Percentiles rank a stretch among this genome's conserved stretches.
phyloP scores from a whole-genome alignment of 1,140 invertebrate species.

The Cydia strobilella region DNA sequence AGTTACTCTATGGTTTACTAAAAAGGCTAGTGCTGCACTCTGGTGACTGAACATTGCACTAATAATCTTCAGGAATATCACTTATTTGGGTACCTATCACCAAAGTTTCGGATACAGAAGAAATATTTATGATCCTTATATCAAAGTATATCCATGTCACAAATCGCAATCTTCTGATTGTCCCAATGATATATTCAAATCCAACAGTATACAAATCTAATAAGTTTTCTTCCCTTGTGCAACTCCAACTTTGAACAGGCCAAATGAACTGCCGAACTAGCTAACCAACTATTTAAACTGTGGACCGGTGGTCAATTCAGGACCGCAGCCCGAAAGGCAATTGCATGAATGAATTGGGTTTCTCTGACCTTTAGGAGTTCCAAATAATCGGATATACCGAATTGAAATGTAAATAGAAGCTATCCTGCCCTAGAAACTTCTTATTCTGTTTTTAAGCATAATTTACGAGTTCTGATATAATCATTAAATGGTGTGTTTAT shows the following conservation, averaged over 20 bases:
- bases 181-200: no score
- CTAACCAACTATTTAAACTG: neutral
- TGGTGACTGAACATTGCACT: no score
- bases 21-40: no score
- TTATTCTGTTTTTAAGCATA: neutral
- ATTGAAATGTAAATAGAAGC: neutral
- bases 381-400: neutral
- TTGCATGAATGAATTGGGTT: neutral
- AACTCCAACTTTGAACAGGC: neutral
- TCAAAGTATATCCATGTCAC: no score
- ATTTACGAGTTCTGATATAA: neutral
- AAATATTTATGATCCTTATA: no score
- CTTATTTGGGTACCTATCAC: no score
- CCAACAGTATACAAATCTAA: no score
- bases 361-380: neutral
- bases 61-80: no score
- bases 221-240: neutral
- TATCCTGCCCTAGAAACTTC: neutral
- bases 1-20: no score
- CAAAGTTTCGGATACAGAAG: no score
- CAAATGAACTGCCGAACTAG: neutral
- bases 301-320: neutral
- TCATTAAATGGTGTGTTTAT: no score
- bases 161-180: no score
- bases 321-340: neutral